Base-by-base conservation (phyloP, 2,797 vertebrate genomes). In the Tolypeutes matacus region DNA sequence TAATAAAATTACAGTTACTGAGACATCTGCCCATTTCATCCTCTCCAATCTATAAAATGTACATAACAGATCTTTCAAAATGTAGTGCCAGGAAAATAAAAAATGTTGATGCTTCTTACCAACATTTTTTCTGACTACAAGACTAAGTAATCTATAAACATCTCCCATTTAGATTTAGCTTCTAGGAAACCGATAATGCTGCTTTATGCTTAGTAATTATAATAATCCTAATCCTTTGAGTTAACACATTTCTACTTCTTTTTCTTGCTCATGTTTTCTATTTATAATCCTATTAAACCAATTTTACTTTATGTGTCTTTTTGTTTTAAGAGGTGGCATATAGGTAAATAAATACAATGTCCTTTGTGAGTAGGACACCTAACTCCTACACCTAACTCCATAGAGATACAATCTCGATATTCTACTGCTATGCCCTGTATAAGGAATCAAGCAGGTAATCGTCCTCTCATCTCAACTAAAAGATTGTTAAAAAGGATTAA, bases 1-100 rank as follows among this genome's bases (percentile, higher is more conserved):
- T n/a, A n/a, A 29, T 29, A 64, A 94, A 78, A 27, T 65, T 31
- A 67, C 25, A 90, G 36, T 65, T 67, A 29, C 62, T n/a, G 46
- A 69, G n/a, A 14, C 39, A 72, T 51, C 4, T 11, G 17, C 13
- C 17, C 67, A 34, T 69, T 86, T 78, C 46, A 34, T 65, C 56
- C 83, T 39, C 12, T 29, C 46, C 11, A 65, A 42, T 69, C n/a
- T 25, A 53, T 69, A 60, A 94, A 72, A 72, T 69, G 3, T 25
- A 67, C 20, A 0, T 31, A 56, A 76, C 27, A 82, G 56, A 88
- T 49, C 34, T 67, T 77, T 78, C 29, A 27, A 87, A 90, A 91
- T 80, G 56, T 13, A 86, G 5, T n/a, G 42, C 29, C 82, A 92
- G 82, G n/a, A n/a, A 92, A 86, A 36, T 36, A 85, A 70, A 84